These are phyloP conservation scores for Hydrophis major DNA, from an alignment of 2,797 vertebrate species.

Conservation along the genomic window DNA sequence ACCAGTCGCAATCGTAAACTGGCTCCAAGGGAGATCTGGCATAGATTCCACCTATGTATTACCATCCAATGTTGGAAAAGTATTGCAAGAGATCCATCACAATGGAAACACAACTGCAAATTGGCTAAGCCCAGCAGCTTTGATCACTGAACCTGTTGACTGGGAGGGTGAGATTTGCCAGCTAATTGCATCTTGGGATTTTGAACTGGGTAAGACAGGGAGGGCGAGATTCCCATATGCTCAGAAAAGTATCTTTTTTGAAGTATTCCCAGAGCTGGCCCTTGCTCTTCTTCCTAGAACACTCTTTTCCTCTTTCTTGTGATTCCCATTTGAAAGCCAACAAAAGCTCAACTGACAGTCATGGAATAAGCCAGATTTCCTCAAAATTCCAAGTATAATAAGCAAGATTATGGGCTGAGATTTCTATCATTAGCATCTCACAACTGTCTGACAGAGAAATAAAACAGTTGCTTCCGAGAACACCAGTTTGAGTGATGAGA, in stretches of 20 bases:
- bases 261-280: not conserved
- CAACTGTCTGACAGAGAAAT: not conserved
- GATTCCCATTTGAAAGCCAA: not conserved
- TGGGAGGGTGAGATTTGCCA: not conserved
- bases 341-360: constrained; percentile 30
- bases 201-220: not conserved
- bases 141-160: no score
- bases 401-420: constrained; percentile 48
- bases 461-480: constrained; percentile 28
- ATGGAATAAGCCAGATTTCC: constrained; percentile 32
- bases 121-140: not conserved
- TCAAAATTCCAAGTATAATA: constrained; percentile 17
- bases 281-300: not conserved
- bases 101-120: not conserved
- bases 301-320: not conserved
- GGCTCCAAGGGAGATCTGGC: not conserved
- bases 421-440: constrained; percentile 43
- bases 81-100: not conserved
- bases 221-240: not conserved
- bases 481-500: not conserved
- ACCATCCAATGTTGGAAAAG: not conserved
- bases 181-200: not conserved
- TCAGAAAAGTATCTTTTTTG: not conserved
- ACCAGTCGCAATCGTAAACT: not conserved
- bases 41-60: not conserved